These are phyloP conservation scores for Cheirogaleus medius DNA, from an alignment of 2,113 vertebrate genomes.

Conservation along the genomic window DNA sequence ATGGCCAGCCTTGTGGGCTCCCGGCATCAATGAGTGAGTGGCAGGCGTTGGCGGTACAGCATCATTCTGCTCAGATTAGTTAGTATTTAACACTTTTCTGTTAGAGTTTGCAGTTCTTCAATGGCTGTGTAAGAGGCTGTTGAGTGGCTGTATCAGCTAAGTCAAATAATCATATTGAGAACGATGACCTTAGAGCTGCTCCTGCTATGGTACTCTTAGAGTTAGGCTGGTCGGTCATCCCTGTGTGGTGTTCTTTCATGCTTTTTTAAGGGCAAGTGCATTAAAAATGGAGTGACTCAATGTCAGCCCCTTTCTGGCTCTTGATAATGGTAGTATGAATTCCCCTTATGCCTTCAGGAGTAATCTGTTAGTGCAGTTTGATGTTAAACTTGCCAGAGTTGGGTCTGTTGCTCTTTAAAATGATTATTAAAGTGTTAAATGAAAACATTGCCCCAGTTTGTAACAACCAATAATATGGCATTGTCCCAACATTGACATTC, in stretches of 20 bases:
- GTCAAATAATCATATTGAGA: background rate
- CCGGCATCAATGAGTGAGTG: background rate
- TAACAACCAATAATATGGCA: background rate
- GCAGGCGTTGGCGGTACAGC: background rate
- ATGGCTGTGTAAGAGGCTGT: background rate
- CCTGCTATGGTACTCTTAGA: background rate
- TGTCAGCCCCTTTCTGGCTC: background rate
- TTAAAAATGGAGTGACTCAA: background rate
- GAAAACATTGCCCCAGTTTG: background rate
- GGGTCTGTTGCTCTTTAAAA: background rate
- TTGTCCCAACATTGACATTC: background rate
- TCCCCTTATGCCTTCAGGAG: background rate
- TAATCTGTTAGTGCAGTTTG: background rate
- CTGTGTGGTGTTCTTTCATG: background rate
- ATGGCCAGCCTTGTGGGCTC: background rate
- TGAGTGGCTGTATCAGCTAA: background rate
- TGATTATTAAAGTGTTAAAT: conserved; percentile 3
- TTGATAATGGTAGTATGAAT: background rate
- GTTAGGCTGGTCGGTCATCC: background rate
- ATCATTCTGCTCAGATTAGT: background rate
- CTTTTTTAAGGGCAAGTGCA: background rate
- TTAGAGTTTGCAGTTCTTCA: background rate
- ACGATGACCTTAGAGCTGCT: background rate
- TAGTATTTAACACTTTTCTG: background rate
- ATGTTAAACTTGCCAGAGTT: background rate